Conservation (phyloP, 2,888 invertebrate species). For the Deilephila porcellus region DNA sequence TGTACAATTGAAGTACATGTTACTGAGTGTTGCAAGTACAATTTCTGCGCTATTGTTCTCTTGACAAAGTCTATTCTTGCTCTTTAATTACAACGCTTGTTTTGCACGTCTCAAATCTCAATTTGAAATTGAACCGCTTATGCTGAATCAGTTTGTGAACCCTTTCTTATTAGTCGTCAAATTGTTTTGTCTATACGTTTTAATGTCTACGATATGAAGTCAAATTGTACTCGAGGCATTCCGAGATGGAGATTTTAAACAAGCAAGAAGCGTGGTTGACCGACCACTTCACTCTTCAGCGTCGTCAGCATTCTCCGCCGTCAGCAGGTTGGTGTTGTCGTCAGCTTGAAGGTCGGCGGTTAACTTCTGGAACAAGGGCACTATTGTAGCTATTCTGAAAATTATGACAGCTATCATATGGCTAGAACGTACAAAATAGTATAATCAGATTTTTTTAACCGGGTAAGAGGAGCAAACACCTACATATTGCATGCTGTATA, state of each 20-base stretch:
- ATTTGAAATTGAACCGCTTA: background rate
- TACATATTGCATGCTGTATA: too few relatives aligned
- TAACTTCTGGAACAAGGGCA: constrained; percentile 68
- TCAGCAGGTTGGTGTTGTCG: constrained; percentile 79
- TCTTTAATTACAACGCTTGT: constrained; percentile 11
- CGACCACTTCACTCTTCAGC: constrained; percentile 66
- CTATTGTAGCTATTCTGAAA: background rate
- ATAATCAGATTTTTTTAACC: too few relatives aligned
- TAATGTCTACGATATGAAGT: constrained; percentile 49
- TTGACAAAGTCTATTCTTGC: constrained; percentile 17
- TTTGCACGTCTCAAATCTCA: constrained; percentile 3
- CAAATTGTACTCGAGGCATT: constrained; percentile 64
- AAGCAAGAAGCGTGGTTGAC: constrained; percentile 58
- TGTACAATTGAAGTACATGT: constrained; percentile 51
- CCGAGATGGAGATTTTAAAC: constrained; percentile 49
- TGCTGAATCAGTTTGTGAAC: background rate
- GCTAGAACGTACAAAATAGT: too few relatives aligned
- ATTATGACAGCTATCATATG: too few relatives aligned
- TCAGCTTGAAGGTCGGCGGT: constrained; percentile 76
- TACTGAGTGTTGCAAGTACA: constrained; percentile 10
- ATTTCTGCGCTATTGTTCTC: constrained; percentile 13
- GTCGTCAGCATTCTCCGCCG: constrained; percentile 79
- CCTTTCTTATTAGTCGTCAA: background rate
- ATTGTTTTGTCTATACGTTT: background rate
- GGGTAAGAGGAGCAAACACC: too few relatives aligned